Evolutionary conservation across 1,140 invertebrate genomes (phyloP), one percentile per base, ranked within the genome.

Genomic region (Bradysia coprophila): DNA sequence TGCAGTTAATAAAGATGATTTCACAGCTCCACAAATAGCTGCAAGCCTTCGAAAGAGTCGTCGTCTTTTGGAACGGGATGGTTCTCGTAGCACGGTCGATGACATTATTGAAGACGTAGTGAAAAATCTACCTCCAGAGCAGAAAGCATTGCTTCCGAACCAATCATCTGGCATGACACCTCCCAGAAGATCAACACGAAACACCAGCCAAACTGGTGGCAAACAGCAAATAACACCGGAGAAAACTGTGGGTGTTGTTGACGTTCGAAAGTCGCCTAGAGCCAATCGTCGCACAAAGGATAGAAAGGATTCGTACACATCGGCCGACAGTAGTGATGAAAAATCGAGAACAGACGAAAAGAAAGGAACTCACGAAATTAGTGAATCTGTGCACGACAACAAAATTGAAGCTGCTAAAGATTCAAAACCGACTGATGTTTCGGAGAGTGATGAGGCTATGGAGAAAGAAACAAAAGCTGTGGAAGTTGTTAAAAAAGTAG

Each of bases 41-140:
- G 49, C 65, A 1, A 79, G 79, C 45, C 81, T 78, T 1, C 60
- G 84, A 24, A 90, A 89, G 57, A 88, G 84, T 1, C 71, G 80
- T 42, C 65, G 85, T 46, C 53, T 87, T 19, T 77, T 79, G 47
- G 81, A 87, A 56, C 81, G 79, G 54, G 82, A 85, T 55, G 73
- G 71, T 6, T 68, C 62, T 40, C 64, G 78, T 42, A 84, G 69
- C 40, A 80, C 81, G 0, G 70, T 87, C 1, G 85, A 89, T 59
- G 85, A 90, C 48, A 72, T 80, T 1, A 87, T 90, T 46, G 87
- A 91, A 44, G 85, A 90, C 50, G 81, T 87, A 2, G 72, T 86
- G 0, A 72, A 80, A 46, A 75, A 78, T 45, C 54, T 71, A 61
- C 2, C 59, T 41, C 52, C 61, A 21, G 38, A 59, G 45, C 41